These are phyloP conservation scores for Tyto alba DNA, from an alignment of 2,113 vertebrate genomes.

Conservation along the genomic window DNA sequence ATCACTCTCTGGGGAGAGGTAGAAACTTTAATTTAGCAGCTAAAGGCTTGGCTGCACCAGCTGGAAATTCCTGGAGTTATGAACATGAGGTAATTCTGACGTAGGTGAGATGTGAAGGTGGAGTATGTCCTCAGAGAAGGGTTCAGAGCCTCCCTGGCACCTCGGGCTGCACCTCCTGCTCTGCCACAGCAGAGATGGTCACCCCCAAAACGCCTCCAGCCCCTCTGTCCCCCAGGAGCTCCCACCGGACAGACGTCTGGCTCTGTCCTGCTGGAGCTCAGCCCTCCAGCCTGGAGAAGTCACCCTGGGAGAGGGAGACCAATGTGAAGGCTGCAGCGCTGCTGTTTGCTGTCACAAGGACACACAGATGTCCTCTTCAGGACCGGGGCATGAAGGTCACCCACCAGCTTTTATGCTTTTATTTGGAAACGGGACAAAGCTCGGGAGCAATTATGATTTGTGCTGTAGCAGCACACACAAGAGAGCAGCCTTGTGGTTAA, in stretches of 20 bases:
- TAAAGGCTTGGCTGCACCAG: not conserved
- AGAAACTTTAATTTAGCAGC: slow-evolving; percentile 19
- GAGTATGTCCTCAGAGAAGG: slow-evolving; percentile 27
- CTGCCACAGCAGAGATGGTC: no score
- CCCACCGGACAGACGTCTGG: accelerated
- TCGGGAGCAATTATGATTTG: not conserved
- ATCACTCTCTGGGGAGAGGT: not conserved
- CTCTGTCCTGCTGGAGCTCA: not conserved
- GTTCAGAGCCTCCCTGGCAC: not conserved
- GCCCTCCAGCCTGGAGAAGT: not conserved
- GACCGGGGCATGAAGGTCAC: not conserved
- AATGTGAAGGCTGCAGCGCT: not conserved
- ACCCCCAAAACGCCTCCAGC: accelerated
- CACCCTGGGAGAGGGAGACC: not conserved
- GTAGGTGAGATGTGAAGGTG: slow-evolving; percentile 57
- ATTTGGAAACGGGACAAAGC: not conserved
- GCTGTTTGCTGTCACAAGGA: not conserved
- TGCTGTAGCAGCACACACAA: not conserved
- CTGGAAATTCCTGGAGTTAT: slow-evolving; percentile 44
- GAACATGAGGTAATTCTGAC: slow-evolving; percentile 54
- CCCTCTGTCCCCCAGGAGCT: not conserved
- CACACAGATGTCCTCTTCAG: not conserved
- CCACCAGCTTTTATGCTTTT: not conserved
- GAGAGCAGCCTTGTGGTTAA: not conserved
- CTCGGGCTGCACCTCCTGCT: not conserved